Evolutionary conservation across 30 jellyfish, hydroid and myxozoan genomes (phyloP).

Genomic region (Rhopilema esculentum): DNA sequence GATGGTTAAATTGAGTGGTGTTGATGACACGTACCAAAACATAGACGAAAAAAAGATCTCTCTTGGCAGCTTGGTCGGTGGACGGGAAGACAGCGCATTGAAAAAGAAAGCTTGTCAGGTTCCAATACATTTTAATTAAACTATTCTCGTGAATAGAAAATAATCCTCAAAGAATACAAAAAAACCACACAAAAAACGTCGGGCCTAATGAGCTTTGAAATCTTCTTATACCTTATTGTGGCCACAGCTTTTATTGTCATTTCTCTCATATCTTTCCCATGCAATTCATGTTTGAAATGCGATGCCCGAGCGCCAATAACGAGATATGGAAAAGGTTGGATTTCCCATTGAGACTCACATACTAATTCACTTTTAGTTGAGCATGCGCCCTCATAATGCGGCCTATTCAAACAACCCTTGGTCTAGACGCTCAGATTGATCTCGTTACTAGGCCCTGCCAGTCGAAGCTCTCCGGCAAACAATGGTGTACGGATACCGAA

Average conservation of each 20-base stretch:
- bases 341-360: slow-evolving; percentile 67
- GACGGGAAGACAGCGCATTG: slow-evolving; percentile 26
- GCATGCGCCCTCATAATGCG: slow-evolving; percentile 67
- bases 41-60: background rate
- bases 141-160: slow-evolving; percentile 58
- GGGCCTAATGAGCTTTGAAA: slow-evolving; percentile 61
- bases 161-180: slow-evolving; percentile 56
- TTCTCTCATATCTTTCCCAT: slow-evolving; percentile 62
- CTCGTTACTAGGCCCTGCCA: slow-evolving; percentile 51
- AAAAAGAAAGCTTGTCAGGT: slow-evolving; percentile 66
- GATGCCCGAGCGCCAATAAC: slow-evolving; percentile 80
- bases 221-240: slow-evolving; percentile 61
- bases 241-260: slow-evolving; percentile 55
- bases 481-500: slow-evolving; percentile 15
- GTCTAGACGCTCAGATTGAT: slow-evolving; percentile 61
- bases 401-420: slow-evolving; percentile 36
- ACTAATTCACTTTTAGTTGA: slow-evolving; percentile 48
- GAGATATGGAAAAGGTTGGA: slow-evolving; percentile 74
- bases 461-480: slow-evolving; percentile 15
- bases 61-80: slow-evolving; percentile 5
- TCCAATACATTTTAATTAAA: slow-evolving; percentile 64
- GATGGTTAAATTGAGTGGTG: background rate
- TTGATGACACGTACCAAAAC: background rate
- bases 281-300: slow-evolving; percentile 62
- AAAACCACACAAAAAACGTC: slow-evolving; percentile 60